Evolutionary conservation across 2,888 invertebrate genomes (phyloP).

Genomic region (Campoplex nolae): DNA sequence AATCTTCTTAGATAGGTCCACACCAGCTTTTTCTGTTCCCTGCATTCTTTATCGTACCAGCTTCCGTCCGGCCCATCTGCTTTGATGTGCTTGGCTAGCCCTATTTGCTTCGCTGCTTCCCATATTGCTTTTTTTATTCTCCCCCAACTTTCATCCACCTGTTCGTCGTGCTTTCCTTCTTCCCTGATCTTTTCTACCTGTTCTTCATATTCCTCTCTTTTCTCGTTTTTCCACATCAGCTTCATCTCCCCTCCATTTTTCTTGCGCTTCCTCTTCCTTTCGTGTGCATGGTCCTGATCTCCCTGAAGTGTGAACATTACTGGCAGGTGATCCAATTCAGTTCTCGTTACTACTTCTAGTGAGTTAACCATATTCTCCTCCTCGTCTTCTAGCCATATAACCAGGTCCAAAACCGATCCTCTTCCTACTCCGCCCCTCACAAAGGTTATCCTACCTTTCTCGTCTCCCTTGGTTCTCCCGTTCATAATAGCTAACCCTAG

Average conservation of each 20-base stretch:
- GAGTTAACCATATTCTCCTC: conserved; percentile 9
- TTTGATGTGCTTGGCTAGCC: not conserved
- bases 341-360: conserved; percentile 19
- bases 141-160: conserved; percentile 1
- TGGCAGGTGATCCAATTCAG: conserved; percentile 52
- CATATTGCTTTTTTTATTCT: conserved; percentile 4
- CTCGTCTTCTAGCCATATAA: not conserved
- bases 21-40: conserved; percentile 5
- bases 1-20: conserved; percentile 27
- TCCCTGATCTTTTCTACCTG: not conserved
- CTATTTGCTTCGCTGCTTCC: not conserved
- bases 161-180: not conserved
- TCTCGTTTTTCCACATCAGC: not conserved
- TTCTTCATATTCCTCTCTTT: not conserved
- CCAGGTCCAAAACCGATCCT: conserved; percentile 30
- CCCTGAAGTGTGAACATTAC: not conserved
- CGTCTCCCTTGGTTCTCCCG: conserved; percentile 34
- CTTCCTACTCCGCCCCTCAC: conserved; percentile 31
- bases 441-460: conserved; percentile 38
- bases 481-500: conserved; percentile 39
- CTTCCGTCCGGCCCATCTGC: not conserved
- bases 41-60: conserved; percentile 32
- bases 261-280: not conserved
- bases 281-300: not conserved
- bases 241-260: not conserved